phyloP scores from a whole-genome alignment of 2,113 vertebrate genomes.

The Cyphomyrus plagiostoma region DNA sequence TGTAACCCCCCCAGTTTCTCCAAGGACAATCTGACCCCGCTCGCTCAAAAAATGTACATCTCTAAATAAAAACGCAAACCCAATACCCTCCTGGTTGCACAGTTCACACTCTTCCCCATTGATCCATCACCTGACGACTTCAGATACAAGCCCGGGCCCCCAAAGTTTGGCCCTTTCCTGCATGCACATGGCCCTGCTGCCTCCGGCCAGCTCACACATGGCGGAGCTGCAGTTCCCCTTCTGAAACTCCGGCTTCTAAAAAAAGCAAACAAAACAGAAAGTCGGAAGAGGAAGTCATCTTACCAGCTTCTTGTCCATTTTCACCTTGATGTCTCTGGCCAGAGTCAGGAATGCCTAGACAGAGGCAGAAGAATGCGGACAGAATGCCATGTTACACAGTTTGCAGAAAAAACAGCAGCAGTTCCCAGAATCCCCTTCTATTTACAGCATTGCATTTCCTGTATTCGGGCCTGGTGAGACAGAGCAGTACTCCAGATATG shows the following conservation, averaged over 20 bases:
- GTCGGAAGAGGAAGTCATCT: constrained; percentile 37
- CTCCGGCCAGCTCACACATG: background rate
- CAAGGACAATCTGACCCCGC: background rate
- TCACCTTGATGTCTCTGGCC: constrained; percentile 95
- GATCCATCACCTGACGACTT: background rate
- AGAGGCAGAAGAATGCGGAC: background rate
- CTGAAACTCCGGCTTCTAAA: background rate
- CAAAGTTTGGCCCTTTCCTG: background rate
- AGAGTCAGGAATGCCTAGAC: constrained; percentile 91
- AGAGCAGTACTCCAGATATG: background rate
- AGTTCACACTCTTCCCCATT: background rate
- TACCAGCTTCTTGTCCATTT: constrained; percentile 99
- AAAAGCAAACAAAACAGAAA: background rate
- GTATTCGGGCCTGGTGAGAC: background rate
- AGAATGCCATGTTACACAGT: background rate
- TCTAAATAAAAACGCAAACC: background rate
- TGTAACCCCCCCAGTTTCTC: background rate
- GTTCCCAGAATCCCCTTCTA: background rate
- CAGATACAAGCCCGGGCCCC: background rate
- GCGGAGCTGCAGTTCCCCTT: background rate
- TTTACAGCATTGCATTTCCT: background rate
- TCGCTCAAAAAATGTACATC: background rate
- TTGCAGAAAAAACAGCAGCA: background rate
- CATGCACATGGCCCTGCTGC: background rate
- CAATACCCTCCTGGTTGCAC: background rate